Evolutionary conservation across 2,113 vertebrate species (phyloP), one percentile per base, ranked within the genome.

Genomic region (Muntiacus muntjak): DNA sequence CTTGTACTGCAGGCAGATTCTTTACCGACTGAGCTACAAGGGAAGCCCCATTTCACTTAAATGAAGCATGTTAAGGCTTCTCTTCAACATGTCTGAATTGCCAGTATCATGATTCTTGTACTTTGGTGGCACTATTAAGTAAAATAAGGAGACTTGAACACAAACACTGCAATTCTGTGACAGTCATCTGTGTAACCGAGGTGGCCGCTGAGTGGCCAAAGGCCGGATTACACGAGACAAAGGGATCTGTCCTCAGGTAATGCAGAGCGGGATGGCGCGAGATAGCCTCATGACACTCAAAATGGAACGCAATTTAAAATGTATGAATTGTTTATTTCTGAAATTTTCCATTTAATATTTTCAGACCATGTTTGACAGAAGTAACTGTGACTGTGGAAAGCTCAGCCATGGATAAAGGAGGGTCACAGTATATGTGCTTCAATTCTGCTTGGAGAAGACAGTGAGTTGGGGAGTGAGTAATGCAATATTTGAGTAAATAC

Each of bases 221-320:
- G 45, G 45, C 28, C 78, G 1, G 8, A 17, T 7, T 33, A 50
- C 28, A 50, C 2, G 6, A 10, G 78, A 81, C 4, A 33, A 19
- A 17, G 64, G 47, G 45, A 21, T 52, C 30, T 30, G 47, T 21
- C 15, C 16, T 17, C 78, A 81, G 78, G 28, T 11, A 21, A 52
- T 0, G 5, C 47, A 81, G 47, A 50, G 28, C 0, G 1, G 16
- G 78, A 21, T 50, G 47, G 28, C 21, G 10, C 9, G 2, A 33
- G 78, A 21, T 12, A 21, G 47, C 9, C 16, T 81, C 78, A 52
- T 6, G 4, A 30, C 52, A 19, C 78, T 52, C 78, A 21, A 33
- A 33, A 33, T 33, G 16, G 45, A 30, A 21, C 9, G 33, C 78
- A 6, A 12, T 52, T 52, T n/a, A 50, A 52, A 81, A n/a, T 52